Evolutionary conservation across 2,797 vertebrate genomes (phyloP).

Genomic region (Crax fasciolata): DNA sequence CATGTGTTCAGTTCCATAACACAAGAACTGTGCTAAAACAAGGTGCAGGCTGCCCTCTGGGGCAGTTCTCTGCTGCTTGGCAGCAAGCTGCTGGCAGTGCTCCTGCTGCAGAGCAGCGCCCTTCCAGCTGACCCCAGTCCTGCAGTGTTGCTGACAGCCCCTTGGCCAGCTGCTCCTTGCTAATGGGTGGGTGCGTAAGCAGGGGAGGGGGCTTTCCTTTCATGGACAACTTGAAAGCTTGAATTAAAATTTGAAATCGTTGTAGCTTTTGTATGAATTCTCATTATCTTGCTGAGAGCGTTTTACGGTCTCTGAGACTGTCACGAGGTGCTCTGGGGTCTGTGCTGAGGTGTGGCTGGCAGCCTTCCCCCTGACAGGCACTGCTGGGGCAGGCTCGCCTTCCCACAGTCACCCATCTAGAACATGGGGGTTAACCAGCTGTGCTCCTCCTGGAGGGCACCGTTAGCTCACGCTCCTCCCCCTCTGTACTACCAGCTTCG

Average conservation of each 20-base stretch:
- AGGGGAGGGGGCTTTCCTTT: background rate
- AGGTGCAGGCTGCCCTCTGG: background rate
- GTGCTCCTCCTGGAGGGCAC: too few species aligned
- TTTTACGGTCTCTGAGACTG: too few species aligned
- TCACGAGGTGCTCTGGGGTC: too few species aligned
- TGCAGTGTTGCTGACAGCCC: too few species aligned
- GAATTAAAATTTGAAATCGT: background rate
- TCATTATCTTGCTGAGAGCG: fast-evolving
- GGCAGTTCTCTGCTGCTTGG: background rate
- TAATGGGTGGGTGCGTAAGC: background rate
- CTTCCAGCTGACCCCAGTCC: background rate
- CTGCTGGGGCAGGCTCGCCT: too few species aligned
- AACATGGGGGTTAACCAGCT: too few species aligned
- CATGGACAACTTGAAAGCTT: background rate
- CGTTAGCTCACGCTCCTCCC: too few species aligned
- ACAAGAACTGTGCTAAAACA: background rate
- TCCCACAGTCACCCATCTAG: too few species aligned
- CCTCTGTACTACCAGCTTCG: too few species aligned
- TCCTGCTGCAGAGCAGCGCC: background rate
- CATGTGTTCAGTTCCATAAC: background rate
- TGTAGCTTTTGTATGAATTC: background rate
- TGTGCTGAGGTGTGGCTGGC: too few species aligned
- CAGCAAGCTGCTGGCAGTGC: background rate
- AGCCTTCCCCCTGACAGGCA: too few species aligned
- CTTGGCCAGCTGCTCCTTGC: background rate